phyloP scores from a whole-genome alignment of 2,888 invertebrate genomes.

The Drosophila pseudotakahashii region DNA sequence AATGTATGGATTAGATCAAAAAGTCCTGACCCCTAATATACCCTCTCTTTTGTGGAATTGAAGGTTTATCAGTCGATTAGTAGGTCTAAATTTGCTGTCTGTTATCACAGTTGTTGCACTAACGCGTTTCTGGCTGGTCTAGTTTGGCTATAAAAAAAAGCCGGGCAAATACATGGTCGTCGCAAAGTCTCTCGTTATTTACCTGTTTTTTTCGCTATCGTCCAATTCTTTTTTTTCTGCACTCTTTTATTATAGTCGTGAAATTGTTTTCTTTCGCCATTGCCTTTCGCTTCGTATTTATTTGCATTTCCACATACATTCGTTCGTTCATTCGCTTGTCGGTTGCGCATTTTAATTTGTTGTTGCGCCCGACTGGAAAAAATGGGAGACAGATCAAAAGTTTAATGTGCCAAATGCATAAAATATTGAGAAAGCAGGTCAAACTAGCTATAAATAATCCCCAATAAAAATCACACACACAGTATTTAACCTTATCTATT shows the following conservation, averaged over 20 bases:
- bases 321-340: conserved; percentile 14
- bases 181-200: conserved; percentile 3
- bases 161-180: neutral
- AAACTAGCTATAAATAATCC: conserved; percentile 18
- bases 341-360: conserved; percentile 36
- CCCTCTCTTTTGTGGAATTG: too few species aligned
- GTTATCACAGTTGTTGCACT: conserved; percentile 5
- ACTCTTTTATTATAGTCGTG: conserved; percentile 9
- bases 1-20: too few species aligned
- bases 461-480: conserved; percentile 7
- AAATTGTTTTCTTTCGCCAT: conserved; percentile 35
- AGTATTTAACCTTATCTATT: conserved; percentile 19
- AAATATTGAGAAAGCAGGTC: conserved; percentile 49
- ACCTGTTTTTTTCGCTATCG: conserved; percentile 4
- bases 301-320: conserved; percentile 33
- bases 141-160: neutral
- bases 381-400: conserved; percentile 46
- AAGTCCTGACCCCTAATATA: too few species aligned
- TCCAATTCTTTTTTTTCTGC: neutral
- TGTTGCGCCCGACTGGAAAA: conserved; percentile 26
- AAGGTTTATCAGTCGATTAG: neutral
- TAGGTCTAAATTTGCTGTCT: neutral
- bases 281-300: conserved; percentile 23
- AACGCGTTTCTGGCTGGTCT: neutral
- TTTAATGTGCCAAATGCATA: conserved; percentile 72